These are phyloP conservation scores for Pararge aegeria DNA, from an alignment of 1,140 invertebrate species.

Conservation along the genomic window DNA sequence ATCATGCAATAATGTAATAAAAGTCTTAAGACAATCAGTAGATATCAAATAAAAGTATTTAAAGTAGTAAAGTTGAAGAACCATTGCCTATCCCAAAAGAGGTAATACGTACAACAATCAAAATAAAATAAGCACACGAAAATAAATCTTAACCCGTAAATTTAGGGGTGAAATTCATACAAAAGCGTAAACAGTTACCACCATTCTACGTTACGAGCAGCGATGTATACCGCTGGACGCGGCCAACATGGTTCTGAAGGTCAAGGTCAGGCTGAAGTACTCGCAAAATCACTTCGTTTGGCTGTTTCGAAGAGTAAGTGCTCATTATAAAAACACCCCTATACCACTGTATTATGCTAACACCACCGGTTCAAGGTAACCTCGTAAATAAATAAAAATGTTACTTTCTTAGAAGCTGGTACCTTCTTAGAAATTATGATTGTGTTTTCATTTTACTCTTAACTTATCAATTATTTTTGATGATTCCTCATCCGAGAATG, in stretches of 20 bases:
- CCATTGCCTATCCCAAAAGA: no score
- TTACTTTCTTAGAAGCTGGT: no score
- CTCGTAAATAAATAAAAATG: not conserved
- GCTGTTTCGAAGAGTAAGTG: conserved; percentile 72
- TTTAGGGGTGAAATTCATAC: not conserved
- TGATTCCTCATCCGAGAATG: no score
- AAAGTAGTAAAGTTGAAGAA: no score
- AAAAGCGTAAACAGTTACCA: conserved; percentile 16
- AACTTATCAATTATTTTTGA: no score
- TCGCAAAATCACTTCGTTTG: conserved; percentile 73
- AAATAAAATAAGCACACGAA: no score
- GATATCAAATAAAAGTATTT: no score
- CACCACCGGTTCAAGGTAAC: not conserved
- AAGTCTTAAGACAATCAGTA: no score
- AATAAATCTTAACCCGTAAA: not conserved
- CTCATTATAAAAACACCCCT: conserved; percentile 3
- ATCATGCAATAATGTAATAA: no score
- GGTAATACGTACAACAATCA: no score
- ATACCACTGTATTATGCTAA: not conserved
- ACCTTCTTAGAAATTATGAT: no score
- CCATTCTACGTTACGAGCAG: conserved; percentile 37
- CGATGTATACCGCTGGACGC: conserved; percentile 60
- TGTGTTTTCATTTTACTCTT: no score
- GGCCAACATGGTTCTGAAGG: conserved; percentile 74
- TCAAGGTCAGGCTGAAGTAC: conserved; percentile 74